Base-by-base conservation (phyloP, 2,888 invertebrate species). In the Eristalinus sepulchralis region DNA sequence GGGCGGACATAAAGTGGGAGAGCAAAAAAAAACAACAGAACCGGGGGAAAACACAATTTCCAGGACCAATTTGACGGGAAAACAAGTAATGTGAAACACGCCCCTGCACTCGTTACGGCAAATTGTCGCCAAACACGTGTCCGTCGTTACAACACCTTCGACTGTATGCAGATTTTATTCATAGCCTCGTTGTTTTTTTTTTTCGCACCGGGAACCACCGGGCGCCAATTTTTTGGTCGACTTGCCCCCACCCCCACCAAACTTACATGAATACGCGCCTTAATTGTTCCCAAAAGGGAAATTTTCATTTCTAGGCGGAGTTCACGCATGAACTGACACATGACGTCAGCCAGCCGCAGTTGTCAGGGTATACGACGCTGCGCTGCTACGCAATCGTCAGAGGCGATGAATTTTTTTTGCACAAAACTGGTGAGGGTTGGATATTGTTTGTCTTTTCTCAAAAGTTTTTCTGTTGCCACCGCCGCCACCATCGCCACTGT, bases 161-260 rank as follows among this genome's bases (percentile, higher is more conserved):
- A 71, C 47, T 63, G 59, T 66, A 66, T 66, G 71, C 71, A 72
- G 66, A 72, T 71, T 79, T 79, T 72, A 79, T 79, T 72, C 71
- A 72, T 79, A 79, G 72, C 47, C 79, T 66, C 63, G 55, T 22
- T n/a, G n/a, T n/a, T n/a, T 64, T 10, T 27, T 27, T 27, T 17
- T 47, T 17, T 47, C 47, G 17, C 47, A 17, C 34, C n/a, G n/a
- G 27, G 5, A 27, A 27, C 27, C 27, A 27, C 27, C 27, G 27
- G 27, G 27, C 27, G 27, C 34, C 31, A 57, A 47, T 60, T 47
- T 47, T 75, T 67, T 22, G 9, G 24, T 39, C 20, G 33, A 33
- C 22, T 47, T 13, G 9, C 10, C 34, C 20, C 17, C 31, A 10
- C 20, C 17, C 31, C 6, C 53, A 17, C 66, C 55, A 70, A 11